These are phyloP conservation scores for Latrodectus hesperus DNA, from an alignment of 2,888 invertebrate species.

Conservation along the genomic window DNA sequence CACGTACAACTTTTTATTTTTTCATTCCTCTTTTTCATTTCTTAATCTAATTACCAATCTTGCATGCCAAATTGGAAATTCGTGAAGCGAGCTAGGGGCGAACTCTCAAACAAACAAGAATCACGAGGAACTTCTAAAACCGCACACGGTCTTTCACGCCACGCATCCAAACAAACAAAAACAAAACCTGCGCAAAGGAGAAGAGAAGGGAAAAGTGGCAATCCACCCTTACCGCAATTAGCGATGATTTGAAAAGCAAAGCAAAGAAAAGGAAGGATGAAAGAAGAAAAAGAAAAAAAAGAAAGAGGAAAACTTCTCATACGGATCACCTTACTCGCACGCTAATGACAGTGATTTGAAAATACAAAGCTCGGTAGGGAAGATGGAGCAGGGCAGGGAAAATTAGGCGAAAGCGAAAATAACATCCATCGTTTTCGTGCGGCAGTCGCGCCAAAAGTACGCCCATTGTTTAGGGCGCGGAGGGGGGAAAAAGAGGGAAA, in stretches of 20 bases:
- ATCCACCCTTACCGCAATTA: slow-evolving; percentile 46
- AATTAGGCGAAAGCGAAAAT: slow-evolving; percentile 19
- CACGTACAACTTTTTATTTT: too few relatives aligned
- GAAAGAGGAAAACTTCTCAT: not conserved
- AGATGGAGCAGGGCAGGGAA: slow-evolving; percentile 17
- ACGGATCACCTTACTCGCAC: slow-evolving; percentile 33
- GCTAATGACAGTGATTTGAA: slow-evolving; percentile 50
- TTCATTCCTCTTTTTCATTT: too few relatives aligned
- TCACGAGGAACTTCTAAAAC: not conserved
- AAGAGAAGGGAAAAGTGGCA: slow-evolving; percentile 1
- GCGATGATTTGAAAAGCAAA: not conserved
- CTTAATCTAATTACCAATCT: too few relatives aligned
- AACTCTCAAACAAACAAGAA: too few relatives aligned
- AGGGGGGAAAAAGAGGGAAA: not conserved
- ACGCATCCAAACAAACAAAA: not conserved
- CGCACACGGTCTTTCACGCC: not conserved
- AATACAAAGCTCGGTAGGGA: slow-evolving; percentile 16
- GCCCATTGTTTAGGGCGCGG: slow-evolving; percentile 56
- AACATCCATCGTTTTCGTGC: slow-evolving; percentile 1
- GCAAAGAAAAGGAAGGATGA: not conserved
- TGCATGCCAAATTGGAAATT: too few relatives aligned
- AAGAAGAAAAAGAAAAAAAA: not conserved
- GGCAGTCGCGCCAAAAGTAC: slow-evolving; percentile 33
- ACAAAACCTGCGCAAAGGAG: not conserved
- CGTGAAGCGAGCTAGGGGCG: too few relatives aligned